These are phyloP conservation scores for Allolobophora icterica DNA, from an alignment of 2,888 invertebrate genomes.

Conservation along the genomic window DNA sequence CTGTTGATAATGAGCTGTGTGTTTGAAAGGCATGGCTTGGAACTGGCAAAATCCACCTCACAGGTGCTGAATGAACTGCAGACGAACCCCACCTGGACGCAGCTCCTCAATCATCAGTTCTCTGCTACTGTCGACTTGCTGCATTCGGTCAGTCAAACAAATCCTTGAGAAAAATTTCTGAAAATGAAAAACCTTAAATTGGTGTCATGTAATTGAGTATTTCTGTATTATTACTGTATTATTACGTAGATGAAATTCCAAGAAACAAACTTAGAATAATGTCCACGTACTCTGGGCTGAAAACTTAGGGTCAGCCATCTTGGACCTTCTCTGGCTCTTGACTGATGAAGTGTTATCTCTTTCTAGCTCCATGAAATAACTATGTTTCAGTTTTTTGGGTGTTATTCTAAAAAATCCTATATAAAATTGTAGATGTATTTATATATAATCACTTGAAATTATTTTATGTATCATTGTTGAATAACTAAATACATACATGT, in stretches of 20 bases:
- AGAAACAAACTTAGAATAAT: no score
- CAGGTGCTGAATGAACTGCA: not conserved
- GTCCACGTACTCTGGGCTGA: no score
- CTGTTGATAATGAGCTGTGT: no score
- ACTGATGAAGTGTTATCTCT: not conserved
- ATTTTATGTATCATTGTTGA: no score
- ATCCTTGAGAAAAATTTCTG: not conserved
- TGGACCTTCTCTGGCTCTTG: not conserved
- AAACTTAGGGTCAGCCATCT: no score
- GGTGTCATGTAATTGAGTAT: no score
- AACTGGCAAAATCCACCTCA: not conserved
- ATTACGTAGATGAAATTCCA: no score
- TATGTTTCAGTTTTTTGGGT: not conserved
- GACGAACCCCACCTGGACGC: constrained; percentile 5
- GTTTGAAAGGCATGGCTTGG: not conserved
- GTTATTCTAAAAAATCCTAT: no score
- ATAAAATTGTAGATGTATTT: no score
- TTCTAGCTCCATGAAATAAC: not conserved
- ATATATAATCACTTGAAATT: no score
- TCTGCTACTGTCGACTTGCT: not conserved
- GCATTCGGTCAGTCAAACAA: not conserved
- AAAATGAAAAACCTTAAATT: not conserved
- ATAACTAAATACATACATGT: no score
- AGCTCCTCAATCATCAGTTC: not conserved
- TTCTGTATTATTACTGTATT: no score